phyloP scores from a whole-genome alignment of 2,113 vertebrate species.

The Bos indicus region DNA sequence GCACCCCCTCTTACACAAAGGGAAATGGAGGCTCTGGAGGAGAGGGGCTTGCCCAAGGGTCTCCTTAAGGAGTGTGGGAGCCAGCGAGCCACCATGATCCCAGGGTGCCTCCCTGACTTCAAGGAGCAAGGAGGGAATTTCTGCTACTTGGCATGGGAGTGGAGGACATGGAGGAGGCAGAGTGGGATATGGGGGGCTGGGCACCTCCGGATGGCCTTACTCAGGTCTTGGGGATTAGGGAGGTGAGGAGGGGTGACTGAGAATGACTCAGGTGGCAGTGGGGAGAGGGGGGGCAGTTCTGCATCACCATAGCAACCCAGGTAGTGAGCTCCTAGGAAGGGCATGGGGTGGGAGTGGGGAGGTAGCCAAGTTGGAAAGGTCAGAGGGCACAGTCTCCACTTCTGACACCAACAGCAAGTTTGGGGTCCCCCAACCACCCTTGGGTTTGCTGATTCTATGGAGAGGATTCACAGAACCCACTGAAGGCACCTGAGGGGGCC shows the following conservation, averaged over 20 bases:
- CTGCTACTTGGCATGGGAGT: background rate
- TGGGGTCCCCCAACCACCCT: background rate
- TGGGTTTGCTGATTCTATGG: background rate
- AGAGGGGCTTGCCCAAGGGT: background rate
- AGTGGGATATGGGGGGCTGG: background rate
- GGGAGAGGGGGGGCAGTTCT: no score
- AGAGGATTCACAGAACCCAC: background rate
- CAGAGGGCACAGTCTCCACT: background rate
- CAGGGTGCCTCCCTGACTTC: background rate
- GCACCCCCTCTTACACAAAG: background rate
- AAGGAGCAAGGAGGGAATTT: background rate
- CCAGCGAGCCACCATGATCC: no score
- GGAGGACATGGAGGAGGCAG: background rate
- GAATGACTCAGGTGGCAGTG: background rate
- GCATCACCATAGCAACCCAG: background rate
- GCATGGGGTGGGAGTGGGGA: no score
- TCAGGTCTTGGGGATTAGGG: background rate
- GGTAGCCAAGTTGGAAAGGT: no score
- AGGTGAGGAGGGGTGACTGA: background rate
- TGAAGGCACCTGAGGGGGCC: background rate
- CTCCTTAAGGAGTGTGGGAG: background rate
- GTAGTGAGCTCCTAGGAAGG: background rate
- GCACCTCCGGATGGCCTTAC: background rate
- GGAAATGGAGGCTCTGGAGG: background rate
- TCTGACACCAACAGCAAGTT: no score